Evolutionary conservation across 2,888 invertebrate species (phyloP).

Genomic region (Drosophila sordidula): DNA sequence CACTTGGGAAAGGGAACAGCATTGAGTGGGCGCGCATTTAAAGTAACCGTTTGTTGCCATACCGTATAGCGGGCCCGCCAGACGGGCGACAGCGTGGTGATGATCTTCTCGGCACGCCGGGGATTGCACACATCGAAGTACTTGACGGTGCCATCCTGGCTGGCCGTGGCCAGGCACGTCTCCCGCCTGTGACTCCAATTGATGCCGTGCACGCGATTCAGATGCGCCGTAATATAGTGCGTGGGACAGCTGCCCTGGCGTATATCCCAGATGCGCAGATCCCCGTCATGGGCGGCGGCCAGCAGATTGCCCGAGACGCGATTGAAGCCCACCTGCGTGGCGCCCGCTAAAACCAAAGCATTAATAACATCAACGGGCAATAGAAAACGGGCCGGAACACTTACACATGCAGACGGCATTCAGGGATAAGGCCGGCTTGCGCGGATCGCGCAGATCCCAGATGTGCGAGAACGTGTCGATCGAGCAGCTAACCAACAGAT

Average conservation of each 20-base stretch:
- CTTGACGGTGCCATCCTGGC: conserved; percentile 98
- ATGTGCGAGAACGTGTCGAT: conserved; percentile 97
- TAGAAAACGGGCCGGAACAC: background rate
- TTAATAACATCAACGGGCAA: background rate
- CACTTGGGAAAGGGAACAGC: background rate
- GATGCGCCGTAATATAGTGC: conserved; percentile 97
- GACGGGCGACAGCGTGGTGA: conserved; percentile 93
- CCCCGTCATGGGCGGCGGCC: conserved; percentile 98
- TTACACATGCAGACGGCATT: conserved; percentile 92
- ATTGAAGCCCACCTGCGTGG: conserved; percentile 98
- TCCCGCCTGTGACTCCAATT: conserved; percentile 96
- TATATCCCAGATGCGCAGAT: conserved; percentile 98
- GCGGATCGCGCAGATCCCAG: conserved; percentile 95
- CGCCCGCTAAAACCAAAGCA: conserved; percentile 88
- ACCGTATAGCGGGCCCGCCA: conserved; percentile 97
- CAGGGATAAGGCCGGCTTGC: conserved; percentile 92
- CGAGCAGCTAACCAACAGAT: conserved; percentile 94
- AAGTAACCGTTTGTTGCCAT: conserved; percentile 32
- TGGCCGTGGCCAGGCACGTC: conserved; percentile 94
- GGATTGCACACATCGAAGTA: conserved; percentile 96
- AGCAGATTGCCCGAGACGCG: conserved; percentile 92
- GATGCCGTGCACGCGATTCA: conserved; percentile 94
- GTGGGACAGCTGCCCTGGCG: conserved; percentile 94
- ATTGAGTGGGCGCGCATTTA: no score
- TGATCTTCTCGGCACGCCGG: conserved; percentile 92